phyloP scores from a whole-genome alignment of 2,113 vertebrate species.

The Corythornis vintsioides region DNA sequence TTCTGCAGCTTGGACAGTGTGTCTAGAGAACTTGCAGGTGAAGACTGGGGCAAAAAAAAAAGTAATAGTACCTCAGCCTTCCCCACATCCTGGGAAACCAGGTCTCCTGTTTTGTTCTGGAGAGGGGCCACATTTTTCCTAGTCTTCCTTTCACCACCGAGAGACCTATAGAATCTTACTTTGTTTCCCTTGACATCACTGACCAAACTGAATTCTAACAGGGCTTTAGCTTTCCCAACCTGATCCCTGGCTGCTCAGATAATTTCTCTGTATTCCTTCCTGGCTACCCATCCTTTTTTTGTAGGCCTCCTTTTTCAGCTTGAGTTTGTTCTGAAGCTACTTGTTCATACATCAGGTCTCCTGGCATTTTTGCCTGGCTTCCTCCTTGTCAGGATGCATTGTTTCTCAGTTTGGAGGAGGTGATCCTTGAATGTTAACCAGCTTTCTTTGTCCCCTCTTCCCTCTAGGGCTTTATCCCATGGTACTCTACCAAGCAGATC shows the following conservation, averaged over 20 bases:
- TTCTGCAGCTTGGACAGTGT: neutral
- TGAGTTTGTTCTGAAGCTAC: neutral
- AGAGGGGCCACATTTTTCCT: neutral
- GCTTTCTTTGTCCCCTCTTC: neutral
- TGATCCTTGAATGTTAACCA: neutral
- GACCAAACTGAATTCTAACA: too few species aligned
- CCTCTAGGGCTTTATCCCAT: neutral
- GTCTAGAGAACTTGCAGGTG: neutral
- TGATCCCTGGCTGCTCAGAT: too few species aligned
- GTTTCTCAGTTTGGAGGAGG: neutral
- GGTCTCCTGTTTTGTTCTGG: neutral
- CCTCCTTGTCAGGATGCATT: too few species aligned
- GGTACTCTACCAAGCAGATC: neutral
- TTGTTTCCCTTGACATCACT: neutral
- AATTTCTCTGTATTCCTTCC: too few species aligned
- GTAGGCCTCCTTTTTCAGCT: neutral
- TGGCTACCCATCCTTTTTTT: too few species aligned
- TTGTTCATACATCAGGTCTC: too few species aligned
- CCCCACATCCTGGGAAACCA: neutral
- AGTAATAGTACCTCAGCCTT: neutral
- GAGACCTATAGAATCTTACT: neutral
- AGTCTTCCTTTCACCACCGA: neutral
- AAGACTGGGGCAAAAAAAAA: neutral
- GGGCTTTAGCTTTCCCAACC: too few species aligned
- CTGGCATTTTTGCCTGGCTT: too few species aligned